Percentiles rank a stretch among this genome's conserved stretches.
Conservation (phyloP, 2,888 invertebrate genomes). For the Eristalis intricaria region DNA sequence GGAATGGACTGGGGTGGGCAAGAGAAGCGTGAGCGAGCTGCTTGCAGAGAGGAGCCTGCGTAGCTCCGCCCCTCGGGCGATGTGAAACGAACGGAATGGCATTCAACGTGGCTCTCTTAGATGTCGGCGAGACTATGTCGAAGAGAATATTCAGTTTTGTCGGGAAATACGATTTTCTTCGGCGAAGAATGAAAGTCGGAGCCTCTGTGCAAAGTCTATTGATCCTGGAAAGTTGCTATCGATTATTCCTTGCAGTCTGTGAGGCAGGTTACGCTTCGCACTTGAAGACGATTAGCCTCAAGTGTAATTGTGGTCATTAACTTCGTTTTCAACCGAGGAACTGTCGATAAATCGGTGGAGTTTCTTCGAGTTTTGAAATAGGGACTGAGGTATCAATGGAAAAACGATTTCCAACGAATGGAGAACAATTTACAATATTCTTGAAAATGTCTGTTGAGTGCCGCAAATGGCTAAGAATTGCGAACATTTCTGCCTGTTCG, state of each 20-base stretch:
- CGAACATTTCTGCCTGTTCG: too few relatives aligned
- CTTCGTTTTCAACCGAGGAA: background rate
- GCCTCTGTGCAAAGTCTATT: background rate
- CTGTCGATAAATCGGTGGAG: too few relatives aligned
- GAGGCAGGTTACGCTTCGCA: background rate
- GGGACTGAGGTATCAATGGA: too few relatives aligned
- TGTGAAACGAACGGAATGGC: background rate
- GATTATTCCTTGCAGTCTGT: background rate
- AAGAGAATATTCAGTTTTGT: background rate
- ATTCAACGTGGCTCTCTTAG: constrained; percentile 4
- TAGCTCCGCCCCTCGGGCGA: constrained; percentile 46
- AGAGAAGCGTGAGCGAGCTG: constrained; percentile 31
- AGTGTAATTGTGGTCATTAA: background rate
- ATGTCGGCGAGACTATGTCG: background rate
- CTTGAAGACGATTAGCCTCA: background rate
- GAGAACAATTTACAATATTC: too few relatives aligned
- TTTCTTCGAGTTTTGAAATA: too few relatives aligned
- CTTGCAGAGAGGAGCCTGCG: constrained; percentile 12
- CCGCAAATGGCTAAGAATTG: too few relatives aligned
- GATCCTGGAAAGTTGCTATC: background rate
- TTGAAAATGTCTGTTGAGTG: too few relatives aligned
- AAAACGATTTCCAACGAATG: too few relatives aligned
- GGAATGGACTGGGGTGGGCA: constrained; percentile 1
- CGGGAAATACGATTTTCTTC: background rate
- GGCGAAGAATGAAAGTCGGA: background rate